phyloP scores from a whole-genome alignment of 2,888 invertebrate species.

The Gandaritis pyraliata region DNA sequence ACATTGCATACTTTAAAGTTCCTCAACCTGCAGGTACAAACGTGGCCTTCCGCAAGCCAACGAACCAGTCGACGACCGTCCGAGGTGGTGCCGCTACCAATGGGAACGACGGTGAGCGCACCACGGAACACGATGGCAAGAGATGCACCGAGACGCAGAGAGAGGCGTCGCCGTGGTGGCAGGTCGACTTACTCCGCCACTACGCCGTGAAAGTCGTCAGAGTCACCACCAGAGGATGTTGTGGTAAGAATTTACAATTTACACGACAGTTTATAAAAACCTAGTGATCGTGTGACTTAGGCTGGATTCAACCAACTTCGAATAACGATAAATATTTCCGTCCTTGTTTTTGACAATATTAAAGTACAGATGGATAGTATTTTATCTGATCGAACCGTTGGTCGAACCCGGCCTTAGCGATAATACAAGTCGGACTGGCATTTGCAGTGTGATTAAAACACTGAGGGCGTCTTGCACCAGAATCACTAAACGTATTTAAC shows the following conservation, averaged over 20 bases:
- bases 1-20: background rate
- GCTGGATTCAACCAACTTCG: too few species aligned
- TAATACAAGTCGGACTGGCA: too few species aligned
- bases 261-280: too few species aligned
- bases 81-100: slow-evolving; percentile 92
- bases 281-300: too few species aligned
- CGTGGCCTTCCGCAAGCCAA: slow-evolving; percentile 93
- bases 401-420: too few species aligned
- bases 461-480: too few species aligned
- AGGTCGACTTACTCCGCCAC: slow-evolving; percentile 92
- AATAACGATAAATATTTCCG: too few species aligned
- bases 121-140: slow-evolving; percentile 93
- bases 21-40: slow-evolving; percentile 87
- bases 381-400: too few species aligned
- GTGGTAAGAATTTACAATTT: slow-evolving; percentile 78
- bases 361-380: too few species aligned
- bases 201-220: slow-evolving; percentile 94
- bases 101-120: slow-evolving; percentile 94
- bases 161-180: slow-evolving; percentile 97
- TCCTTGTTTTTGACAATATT: too few species aligned
- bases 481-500: too few species aligned
- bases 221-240: slow-evolving; percentile 93
- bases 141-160: slow-evolving; percentile 95
- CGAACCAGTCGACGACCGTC: slow-evolving; percentile 95
- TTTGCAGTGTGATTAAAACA: too few species aligned